Percentiles rank a stretch among this genome's conserved stretches.
Conservation (phyloP, 1,140 invertebrate species). For the Drosophila carrolli region DNA sequence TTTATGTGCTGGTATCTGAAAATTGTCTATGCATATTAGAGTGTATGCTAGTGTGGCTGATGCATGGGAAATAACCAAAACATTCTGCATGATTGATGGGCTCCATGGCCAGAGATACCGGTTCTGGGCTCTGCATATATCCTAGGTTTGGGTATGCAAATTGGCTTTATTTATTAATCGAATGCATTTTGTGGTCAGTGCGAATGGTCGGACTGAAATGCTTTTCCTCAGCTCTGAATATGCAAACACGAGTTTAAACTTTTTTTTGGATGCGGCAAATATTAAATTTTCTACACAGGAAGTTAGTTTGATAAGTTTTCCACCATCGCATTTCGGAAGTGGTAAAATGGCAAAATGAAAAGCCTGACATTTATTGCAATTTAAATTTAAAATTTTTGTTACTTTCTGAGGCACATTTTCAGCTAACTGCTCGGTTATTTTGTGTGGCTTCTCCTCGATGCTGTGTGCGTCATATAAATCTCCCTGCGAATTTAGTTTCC, state of each 20-base stretch:
- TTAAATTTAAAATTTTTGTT: slow-evolving; percentile 22
- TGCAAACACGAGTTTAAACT: slow-evolving; percentile 37
- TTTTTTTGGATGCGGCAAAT: slow-evolving; percentile 13
- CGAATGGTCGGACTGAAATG: slow-evolving; percentile 6
- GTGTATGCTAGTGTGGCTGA: slow-evolving; percentile 18
- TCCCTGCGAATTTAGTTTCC: slow-evolving; percentile 65
- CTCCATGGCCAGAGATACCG: slow-evolving; percentile 8
- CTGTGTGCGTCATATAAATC: slow-evolving; percentile 58
- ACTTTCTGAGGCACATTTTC: slow-evolving; percentile 12
- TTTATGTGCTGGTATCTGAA: slow-evolving; percentile 18
- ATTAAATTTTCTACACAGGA: slow-evolving; percentile 37
- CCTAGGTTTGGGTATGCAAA: slow-evolving; percentile 41
- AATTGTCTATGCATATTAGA: slow-evolving; percentile 19
- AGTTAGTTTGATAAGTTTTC: slow-evolving; percentile 40
- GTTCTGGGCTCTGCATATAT: slow-evolving; percentile 20
- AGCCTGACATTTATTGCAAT: slow-evolving; percentile 9
- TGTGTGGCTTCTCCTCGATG: slow-evolving; percentile 3
- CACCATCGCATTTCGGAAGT: slow-evolving; percentile 6
- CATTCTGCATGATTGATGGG: slow-evolving; percentile 64
- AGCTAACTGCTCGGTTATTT: neutral
- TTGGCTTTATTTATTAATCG: slow-evolving; percentile 60
- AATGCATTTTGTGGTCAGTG: slow-evolving; percentile 48
- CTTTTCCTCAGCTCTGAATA: slow-evolving; percentile 6
- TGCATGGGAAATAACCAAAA: slow-evolving; percentile 49
- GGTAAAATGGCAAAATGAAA: slow-evolving; percentile 6